phyloP scores from a whole-genome alignment of 2,888 invertebrate genomes.

The Ennomos fuscantarius region DNA sequence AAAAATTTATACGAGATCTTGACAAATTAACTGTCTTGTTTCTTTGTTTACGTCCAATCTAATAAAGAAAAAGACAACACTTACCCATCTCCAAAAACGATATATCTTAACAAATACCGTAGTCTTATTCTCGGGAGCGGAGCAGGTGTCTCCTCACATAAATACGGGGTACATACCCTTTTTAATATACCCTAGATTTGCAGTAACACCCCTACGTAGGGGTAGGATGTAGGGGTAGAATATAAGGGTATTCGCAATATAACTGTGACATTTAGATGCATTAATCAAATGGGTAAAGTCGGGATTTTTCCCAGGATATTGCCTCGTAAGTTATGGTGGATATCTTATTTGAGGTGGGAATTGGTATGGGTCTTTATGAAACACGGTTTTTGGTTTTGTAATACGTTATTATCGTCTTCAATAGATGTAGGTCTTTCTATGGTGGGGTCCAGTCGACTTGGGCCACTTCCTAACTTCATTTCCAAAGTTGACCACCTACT shows the following conservation, averaged over 20 bases:
- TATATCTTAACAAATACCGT: conserved; percentile 22
- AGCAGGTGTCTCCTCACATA: conserved; percentile 73
- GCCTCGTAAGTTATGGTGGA: conserved; percentile 49
- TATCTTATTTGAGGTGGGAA: conserved; percentile 24
- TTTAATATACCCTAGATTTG: conserved; percentile 84
- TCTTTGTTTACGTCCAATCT: too few species aligned
- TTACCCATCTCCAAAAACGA: conserved; percentile 3
- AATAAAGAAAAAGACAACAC: too few species aligned
- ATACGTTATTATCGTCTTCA: too few species aligned
- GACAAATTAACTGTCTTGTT: too few species aligned
- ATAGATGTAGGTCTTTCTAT: too few species aligned
- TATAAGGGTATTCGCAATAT: conserved; percentile 70
- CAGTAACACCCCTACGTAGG: conserved; percentile 70
- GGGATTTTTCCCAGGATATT: conserved; percentile 72
- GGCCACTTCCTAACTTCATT: too few species aligned
- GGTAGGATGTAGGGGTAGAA: conserved; percentile 40
- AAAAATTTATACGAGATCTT: too few species aligned
- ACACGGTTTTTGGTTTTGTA: background rate
- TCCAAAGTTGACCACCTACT: too few species aligned
- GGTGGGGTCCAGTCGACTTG: too few species aligned
- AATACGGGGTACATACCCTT: conserved; percentile 70
- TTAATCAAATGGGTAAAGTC: conserved; percentile 71
- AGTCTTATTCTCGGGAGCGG: conserved; percentile 23
- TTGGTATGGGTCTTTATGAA: background rate
- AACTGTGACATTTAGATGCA: conserved; percentile 79